These are phyloP conservation scores for Zele albiditarsus DNA, from an alignment of 2,888 invertebrate genomes.

Conservation along the genomic window DNA sequence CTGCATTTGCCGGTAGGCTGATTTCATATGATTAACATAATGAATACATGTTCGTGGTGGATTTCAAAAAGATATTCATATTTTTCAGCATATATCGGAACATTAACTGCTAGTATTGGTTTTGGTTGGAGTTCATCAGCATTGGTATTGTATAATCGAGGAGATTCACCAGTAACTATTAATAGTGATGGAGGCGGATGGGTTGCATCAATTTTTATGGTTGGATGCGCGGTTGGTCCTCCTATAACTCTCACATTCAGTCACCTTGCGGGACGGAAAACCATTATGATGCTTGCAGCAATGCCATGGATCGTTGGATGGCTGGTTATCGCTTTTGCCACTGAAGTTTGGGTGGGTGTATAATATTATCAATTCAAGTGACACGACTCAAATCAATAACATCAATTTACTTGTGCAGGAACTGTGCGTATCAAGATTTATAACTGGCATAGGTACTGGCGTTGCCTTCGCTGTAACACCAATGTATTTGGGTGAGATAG, in stretches of 20 bases:
- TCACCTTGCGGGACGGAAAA: constrained; percentile 51
- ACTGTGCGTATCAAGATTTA: constrained; percentile 47
- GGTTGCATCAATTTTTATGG: constrained; percentile 43
- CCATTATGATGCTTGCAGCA: constrained; percentile 41
- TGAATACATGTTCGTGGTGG: too few relatives aligned
- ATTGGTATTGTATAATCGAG: constrained; percentile 37
- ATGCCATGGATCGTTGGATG: constrained; percentile 48
- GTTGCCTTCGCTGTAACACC: constrained; percentile 28
- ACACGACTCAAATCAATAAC: neutral
- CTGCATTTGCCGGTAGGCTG: constrained; percentile 27
- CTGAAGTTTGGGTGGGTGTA: constrained; percentile 46
- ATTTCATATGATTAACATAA: neutral
- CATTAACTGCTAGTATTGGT: constrained; percentile 42
- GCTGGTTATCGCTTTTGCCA: constrained; percentile 49
- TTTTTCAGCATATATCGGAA: constrained; percentile 46
- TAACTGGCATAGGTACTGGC: constrained; percentile 43
- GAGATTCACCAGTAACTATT: constrained; percentile 40
- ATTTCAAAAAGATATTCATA: neutral
- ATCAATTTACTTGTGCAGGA: constrained; percentile 37
- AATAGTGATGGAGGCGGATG: constrained; percentile 44
- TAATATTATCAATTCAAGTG: neutral
- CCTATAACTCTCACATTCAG: constrained; percentile 34
- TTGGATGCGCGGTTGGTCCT: constrained; percentile 41
- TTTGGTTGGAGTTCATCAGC: constrained; percentile 55
- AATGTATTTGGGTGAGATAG: constrained; percentile 41